Base-by-base conservation (phyloP, 1,140 invertebrate species). In the Nylanderia fulva region DNA sequence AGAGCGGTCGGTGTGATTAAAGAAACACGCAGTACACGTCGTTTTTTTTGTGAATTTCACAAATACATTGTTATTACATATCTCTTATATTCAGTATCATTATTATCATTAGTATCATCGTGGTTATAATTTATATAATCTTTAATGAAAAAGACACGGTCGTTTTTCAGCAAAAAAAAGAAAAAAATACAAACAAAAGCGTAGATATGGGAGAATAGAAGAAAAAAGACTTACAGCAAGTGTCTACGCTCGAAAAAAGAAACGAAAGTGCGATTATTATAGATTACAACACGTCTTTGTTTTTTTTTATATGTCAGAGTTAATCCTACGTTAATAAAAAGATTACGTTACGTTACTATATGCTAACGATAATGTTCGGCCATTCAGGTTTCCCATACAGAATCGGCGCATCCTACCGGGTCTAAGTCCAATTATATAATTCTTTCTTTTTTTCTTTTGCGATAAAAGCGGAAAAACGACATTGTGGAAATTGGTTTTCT, bases 261-360 rank as follows among this genome's bases (percentile, higher is more conserved):
- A 86, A 87, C 88, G 66, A 39, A 71, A 72, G 66, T 82, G 77
- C 77, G 77, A 82, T 82, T 82, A 82, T 82, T 82, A 82, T 42
- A 79, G 33, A 42, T 61, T 79, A 79, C 36, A 82, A 56, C 77
- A 58, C 77, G 61, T 74, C 33, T 82, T 89, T 77, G n/a, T n/a
- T n/a, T 52, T 71, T 80, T 24, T 88, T 86, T 48, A 48, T 85
- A 90, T 52, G 79, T 75, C 85, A 86, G 36, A 82, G 89, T 91
- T 89, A 91, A 92, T 90, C 74, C 91, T 92, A 93, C 77, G 85
- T 91, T 93, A 93, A 91, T 92, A 91, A 92, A 92, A 93, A 88
- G 79, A 89, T 92, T 92, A 92, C 69, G 90, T 87, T 85, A 85
- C 90, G 90, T 87, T 85, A 85, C 90, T 91, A 91, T 68, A 90